Conservation (phyloP, 1,140 invertebrate genomes). For the Heliconius nattereri region DNA sequence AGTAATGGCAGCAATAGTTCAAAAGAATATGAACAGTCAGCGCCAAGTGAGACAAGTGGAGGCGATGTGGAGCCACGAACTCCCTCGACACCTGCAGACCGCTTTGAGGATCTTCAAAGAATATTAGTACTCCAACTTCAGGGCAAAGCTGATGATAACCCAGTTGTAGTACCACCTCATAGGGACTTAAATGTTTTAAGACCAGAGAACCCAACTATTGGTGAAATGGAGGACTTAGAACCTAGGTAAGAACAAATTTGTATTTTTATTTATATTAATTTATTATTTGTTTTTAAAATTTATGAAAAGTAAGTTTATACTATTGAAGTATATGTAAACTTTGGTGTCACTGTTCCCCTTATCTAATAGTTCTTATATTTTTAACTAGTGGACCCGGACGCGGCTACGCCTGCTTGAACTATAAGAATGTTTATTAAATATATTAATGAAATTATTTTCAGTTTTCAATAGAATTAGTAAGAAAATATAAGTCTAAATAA, state of each 20-base stretch:
- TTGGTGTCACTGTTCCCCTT: too few species aligned
- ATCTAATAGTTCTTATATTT: too few species aligned
- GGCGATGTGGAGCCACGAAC: slow-evolving; percentile 61
- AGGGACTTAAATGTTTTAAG: slow-evolving; percentile 78
- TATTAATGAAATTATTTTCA: too few species aligned
- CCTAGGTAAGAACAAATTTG: slow-evolving; percentile 74
- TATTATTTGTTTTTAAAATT: background rate
- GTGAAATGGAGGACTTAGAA: slow-evolving; percentile 83
- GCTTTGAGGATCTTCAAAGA: slow-evolving; percentile 73
- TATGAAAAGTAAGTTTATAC: background rate
- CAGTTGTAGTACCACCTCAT: slow-evolving; percentile 81
- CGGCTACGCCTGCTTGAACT: too few species aligned
- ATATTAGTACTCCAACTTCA: slow-evolving; percentile 65
- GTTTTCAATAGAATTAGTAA: too few species aligned
- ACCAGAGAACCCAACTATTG: slow-evolving; percentile 84
- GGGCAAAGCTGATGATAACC: slow-evolving; percentile 69
- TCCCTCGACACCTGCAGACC: slow-evolving; percentile 61
- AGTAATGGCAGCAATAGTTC: slow-evolving; percentile 70
- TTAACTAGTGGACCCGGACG: too few species aligned
- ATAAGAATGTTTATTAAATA: too few species aligned
- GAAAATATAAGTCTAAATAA: too few species aligned
- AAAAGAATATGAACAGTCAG: slow-evolving; percentile 70
- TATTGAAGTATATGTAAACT: too few species aligned
- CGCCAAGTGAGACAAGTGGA: slow-evolving; percentile 65
- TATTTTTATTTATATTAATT: background rate